A percentile compares a stretch with the other conserved stretches of the same genome.
Conservation (phyloP, 2,113 vertebrate genomes). For the Echinops telfairi region DNA sequence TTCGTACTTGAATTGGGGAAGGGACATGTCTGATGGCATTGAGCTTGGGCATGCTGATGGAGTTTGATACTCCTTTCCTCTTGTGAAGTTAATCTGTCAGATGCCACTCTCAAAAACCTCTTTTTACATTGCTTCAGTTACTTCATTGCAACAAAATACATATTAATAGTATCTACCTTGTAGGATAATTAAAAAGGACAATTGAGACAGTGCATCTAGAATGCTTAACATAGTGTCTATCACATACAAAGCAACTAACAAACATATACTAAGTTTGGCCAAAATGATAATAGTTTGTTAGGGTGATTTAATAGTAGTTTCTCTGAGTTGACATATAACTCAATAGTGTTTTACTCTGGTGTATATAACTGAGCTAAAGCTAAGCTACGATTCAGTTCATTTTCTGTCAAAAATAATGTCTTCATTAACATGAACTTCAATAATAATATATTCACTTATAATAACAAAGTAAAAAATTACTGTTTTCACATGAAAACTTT, state of each 20-base stretch:
- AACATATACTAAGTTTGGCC: not conserved
- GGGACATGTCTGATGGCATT: too few relatives aligned
- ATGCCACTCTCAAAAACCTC: too few relatives aligned
- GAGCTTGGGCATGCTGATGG: too few relatives aligned
- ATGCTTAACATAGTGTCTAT: not conserved
- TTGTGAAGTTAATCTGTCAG: too few relatives aligned
- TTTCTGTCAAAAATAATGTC: not conserved
- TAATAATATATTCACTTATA: not conserved
- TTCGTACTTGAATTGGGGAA: too few relatives aligned
- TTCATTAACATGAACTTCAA: not conserved
- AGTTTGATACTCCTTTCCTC: too few relatives aligned
- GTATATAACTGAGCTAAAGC: not conserved
- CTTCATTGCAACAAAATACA: too few relatives aligned
- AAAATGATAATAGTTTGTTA: not conserved
- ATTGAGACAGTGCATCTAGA: not conserved
- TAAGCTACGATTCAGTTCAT: not conserved
- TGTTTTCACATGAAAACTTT: not conserved
- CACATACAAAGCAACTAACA: not conserved
- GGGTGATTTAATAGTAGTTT: not conserved
- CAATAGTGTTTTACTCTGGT: not conserved
- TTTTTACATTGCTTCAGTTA: too few relatives aligned
- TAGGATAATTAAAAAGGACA: not conserved
- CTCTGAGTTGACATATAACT: not conserved
- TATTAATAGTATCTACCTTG: not conserved
- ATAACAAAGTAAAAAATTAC: not conserved